These are phyloP conservation scores for Caradrina clavipalpis DNA, from an alignment of 2,888 invertebrate species.

Conservation along the genomic window DNA sequence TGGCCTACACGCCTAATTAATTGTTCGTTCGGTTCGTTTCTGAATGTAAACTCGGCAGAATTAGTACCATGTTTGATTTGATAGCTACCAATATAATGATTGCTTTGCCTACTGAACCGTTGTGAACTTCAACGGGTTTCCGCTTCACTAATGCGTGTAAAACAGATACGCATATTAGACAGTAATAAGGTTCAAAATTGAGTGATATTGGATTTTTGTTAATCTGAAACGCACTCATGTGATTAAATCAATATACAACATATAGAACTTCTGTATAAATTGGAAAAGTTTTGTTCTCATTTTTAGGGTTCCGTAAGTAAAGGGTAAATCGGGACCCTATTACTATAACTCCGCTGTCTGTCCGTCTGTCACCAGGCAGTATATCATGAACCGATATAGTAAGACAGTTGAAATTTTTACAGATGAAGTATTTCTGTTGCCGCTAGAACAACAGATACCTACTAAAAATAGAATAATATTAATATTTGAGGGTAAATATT, in stretches of 20 bases:
- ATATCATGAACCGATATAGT: too few species aligned
- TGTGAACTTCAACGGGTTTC: constrained; percentile 15
- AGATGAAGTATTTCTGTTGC: too few species aligned
- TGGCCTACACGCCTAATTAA: background rate
- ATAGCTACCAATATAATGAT: constrained; percentile 42
- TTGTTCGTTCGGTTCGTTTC: background rate
- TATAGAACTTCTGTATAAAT: background rate
- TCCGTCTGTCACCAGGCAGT: too few species aligned
- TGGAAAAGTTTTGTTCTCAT: background rate
- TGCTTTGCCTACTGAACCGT: constrained; percentile 32
- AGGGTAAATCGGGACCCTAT: too few species aligned
- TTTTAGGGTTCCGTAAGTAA: too few species aligned
- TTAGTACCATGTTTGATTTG: constrained; percentile 24
- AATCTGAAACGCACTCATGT: background rate
- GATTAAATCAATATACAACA: background rate
- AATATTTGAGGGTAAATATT: too few species aligned
- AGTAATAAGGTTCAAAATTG: too few species aligned
- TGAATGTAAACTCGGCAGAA: constrained; percentile 9
- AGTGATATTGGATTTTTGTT: constrained; percentile 4
- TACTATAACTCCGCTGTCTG: too few species aligned
- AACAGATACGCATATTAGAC: constrained; percentile 6
- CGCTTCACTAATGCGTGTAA: constrained; percentile 7
- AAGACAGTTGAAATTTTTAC: too few species aligned
- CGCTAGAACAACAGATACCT: too few species aligned
- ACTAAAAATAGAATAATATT: too few species aligned